phyloP scores from a whole-genome alignment of 2,888 invertebrate genomes.

The Aphodius sticticus region DNA sequence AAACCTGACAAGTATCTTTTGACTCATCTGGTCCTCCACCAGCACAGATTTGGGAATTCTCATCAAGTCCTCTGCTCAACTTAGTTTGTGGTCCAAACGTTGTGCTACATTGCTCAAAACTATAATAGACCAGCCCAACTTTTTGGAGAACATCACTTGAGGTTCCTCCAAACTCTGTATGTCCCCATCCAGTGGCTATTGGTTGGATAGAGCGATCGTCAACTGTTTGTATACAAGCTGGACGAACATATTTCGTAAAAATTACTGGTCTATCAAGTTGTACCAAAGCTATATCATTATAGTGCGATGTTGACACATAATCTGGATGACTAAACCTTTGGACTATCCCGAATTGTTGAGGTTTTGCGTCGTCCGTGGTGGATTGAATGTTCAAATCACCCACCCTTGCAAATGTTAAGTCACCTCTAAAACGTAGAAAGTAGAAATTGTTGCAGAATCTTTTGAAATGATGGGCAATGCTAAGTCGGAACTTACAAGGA shows the following conservation, averaged over 20 bases:
- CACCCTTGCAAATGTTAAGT: slow-evolving; percentile 58
- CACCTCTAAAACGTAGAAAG: slow-evolving; percentile 46
- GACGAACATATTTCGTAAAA: slow-evolving; percentile 58
- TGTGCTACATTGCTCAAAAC: slow-evolving; percentile 50
- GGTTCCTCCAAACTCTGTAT: slow-evolving; percentile 46
- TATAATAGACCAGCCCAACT: slow-evolving; percentile 57
- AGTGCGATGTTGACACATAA: slow-evolving; percentile 57
- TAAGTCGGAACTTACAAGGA: slow-evolving; percentile 37
- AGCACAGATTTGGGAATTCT: slow-evolving; percentile 54
- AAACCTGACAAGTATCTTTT: slow-evolving; percentile 63
- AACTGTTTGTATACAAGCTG: slow-evolving; percentile 60
- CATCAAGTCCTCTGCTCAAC: slow-evolving; percentile 29
- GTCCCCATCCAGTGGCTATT: slow-evolving; percentile 62
- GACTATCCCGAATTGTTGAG: slow-evolving; percentile 53
- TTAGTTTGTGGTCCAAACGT: slow-evolving; percentile 42
- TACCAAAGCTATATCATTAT: slow-evolving; percentile 64
- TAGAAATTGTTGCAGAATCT: not conserved
- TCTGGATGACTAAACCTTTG: slow-evolving; percentile 57
- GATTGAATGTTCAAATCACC: slow-evolving; percentile 60
- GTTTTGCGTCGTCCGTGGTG: slow-evolving; percentile 45
- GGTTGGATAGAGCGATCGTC: slow-evolving; percentile 40
- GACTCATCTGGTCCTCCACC: slow-evolving; percentile 54
- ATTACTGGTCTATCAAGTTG: slow-evolving; percentile 55
- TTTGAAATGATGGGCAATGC: not conserved
- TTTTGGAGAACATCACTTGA: slow-evolving; percentile 57